Base-by-base conservation (phyloP, 2,113 vertebrate genomes). In the Vicugna pacos region DNA sequence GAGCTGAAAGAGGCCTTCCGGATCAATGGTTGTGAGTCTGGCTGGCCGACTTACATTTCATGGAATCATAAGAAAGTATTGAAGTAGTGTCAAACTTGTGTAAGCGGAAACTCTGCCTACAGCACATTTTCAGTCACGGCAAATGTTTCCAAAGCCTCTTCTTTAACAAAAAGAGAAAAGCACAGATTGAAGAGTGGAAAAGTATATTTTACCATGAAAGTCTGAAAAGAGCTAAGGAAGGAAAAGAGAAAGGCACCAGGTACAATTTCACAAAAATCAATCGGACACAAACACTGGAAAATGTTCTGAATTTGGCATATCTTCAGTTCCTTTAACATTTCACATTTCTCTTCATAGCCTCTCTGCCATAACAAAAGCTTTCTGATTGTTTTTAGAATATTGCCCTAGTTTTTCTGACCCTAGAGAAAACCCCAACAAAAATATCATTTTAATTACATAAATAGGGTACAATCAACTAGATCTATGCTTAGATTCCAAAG, bases 61-160 rank as follows among this genome's bases (percentile, higher is more conserved):
- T 38, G 72, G n/a, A 93, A 76, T 82, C 85, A 12, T 95, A 89
- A 92, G 50, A 95, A 79, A 93, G 95, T 81, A 85, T 2, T 92
- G 89, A 95, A 95, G 73, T 64, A 83, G 32, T 26, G 77, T 92
- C 91, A 87, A 76, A 79, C 16, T 58, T 17, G 6, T 75, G 2
- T 87, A 87, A 95, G 46, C 83, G 58, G 69, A 92, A 95, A 79
- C 46, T 70, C 14, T 76, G 69, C 86, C 69, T 70, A 76, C 22
- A 84, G 80, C 48, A 93, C 6, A 95, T 73, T 94, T 30, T 93
- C 81, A 86, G 60, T 48, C 30, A 12, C 73, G 30, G 85, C 67
- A 89, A 95, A 91, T 69, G 12, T 72, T 76, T 86, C 72, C 17
- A 42, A 92, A 97, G 58, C 32, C 52, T 89, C 38, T 91, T 80